Conservation (phyloP, 2,113 vertebrate species). For the Ochotona princeps region DNA sequence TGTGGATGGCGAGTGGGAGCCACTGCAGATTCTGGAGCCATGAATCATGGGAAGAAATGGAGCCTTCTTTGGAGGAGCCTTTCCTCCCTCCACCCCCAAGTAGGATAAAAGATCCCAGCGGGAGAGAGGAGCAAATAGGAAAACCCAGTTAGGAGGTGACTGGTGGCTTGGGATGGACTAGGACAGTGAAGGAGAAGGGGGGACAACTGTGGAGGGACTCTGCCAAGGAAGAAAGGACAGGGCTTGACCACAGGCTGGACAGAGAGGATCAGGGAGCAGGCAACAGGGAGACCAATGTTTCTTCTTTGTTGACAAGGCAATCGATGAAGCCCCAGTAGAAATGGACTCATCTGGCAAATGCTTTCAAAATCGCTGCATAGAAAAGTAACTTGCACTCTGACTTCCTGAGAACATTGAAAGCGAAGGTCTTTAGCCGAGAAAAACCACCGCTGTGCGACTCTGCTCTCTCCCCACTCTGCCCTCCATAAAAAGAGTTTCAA, state of each 20-base stretch:
- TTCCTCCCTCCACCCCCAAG: background rate
- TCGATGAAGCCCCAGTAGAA: background rate
- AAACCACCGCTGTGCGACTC: background rate
- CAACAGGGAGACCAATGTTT: background rate
- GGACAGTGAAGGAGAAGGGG: background rate
- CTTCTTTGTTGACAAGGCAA: slow-evolving; percentile 21
- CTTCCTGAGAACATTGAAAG: slow-evolving; percentile 7
- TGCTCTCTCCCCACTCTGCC: background rate
- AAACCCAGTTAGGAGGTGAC: background rate
- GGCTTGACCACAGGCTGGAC: background rate
- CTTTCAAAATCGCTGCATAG: background rate
- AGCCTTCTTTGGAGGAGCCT: background rate
- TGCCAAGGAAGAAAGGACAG: background rate
- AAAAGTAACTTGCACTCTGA: background rate
- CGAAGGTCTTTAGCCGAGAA: background rate
- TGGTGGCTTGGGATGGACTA: background rate
- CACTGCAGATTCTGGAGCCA: background rate
- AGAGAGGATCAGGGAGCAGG: slow-evolving; percentile 3
- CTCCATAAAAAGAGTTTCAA: background rate
- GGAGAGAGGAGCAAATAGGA: background rate
- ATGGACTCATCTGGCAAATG: background rate
- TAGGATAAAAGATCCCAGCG: background rate
- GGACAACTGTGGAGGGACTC: background rate
- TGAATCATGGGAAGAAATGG: background rate
- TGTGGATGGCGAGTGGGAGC: background rate